phyloP scores from a whole-genome alignment of 1,140 invertebrate genomes.

The Drosophila takahashii region DNA sequence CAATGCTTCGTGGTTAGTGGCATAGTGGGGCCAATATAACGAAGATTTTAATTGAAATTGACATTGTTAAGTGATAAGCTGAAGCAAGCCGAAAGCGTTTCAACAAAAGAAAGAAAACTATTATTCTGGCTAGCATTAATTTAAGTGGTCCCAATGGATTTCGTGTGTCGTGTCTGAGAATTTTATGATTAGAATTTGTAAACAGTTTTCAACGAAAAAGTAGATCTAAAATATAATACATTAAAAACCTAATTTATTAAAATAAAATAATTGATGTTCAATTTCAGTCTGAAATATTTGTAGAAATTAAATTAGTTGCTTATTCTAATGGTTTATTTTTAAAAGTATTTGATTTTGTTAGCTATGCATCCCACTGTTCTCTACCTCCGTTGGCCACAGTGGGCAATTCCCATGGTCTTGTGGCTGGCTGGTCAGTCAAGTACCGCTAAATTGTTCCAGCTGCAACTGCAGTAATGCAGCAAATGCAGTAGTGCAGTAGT shows the following conservation, averaged over 20 bases:
- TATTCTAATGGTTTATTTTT: too few species aligned
- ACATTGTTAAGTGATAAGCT: conserved; percentile 17
- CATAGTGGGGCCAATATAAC: conserved; percentile 28
- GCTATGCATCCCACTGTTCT: conserved; percentile 41
- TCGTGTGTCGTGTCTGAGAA: background rate
- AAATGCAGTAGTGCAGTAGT: conserved; percentile 14
- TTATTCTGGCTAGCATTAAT: background rate
- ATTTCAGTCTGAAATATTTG: too few species aligned
- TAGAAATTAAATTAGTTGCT: too few species aligned
- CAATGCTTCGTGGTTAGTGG: conserved; percentile 14
- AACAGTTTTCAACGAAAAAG: background rate
- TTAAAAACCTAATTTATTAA: too few species aligned
- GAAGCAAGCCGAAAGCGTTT: background rate
- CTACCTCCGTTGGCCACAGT: conserved; percentile 15
- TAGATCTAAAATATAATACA: background rate
- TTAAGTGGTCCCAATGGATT: conserved; percentile 6
- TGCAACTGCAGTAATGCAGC: conserved; percentile 15
- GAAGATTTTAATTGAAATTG: conserved; percentile 29
- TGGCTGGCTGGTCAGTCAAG: conserved; percentile 52
- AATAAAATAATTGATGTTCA: too few species aligned
- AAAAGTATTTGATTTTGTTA: too few species aligned
- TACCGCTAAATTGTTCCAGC: conserved; percentile 77
- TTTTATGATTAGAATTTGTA: background rate
- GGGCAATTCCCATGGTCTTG: conserved; percentile 71
- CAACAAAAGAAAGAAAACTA: background rate